Base-by-base conservation (phyloP, 2,888 invertebrate genomes). In the Matsumyia berberina region DNA sequence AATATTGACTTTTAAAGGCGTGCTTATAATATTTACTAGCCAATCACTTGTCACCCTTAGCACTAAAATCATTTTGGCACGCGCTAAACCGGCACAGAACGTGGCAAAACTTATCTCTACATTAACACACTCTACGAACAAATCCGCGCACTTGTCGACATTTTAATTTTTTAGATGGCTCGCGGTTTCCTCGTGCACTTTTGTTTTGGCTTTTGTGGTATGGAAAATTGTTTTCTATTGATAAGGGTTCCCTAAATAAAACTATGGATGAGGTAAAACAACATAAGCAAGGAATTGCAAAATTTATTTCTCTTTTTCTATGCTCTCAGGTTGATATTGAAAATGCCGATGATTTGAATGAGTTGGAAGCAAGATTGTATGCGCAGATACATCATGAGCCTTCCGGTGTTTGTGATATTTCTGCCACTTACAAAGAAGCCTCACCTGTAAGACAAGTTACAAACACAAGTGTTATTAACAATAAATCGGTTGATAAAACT, bases 331-430 rank as follows among this genome's bases (percentile, higher is more conserved):
- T 88, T 55, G 87, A 88, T 76, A 62, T 88, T 15, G 88, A 88
- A 31, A 86, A 88, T 79, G 69, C 69, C 15, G 91, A 91, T 51
- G 89, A 89, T 79, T 78, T 90, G 8, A 89, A 89, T 77, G 92
- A 92, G 57, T 74, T 92, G 70, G 92, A 92, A 77, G 88, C 90
- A 46, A 89, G 89, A 80, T 88, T 92, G 2, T 92, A 92, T 82
- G 89, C 89, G n/a, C 89, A 90, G 74, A 88, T 91, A 64, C 91
- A 91, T 81, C 91, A 92, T 87, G 90, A 89, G 66, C 55, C 87
- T 2, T 67, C 76, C 44, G 83, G 66, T 49, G 73, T 73, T 76
- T 86, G 87, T 55, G 76, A 67, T 31, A 31, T 67, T 37, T 44
- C 74, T 15, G 37, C 58, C n/a, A 37, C 39, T 15, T 66, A 69